Conservation (phyloP, 2,797 vertebrate genomes). For the Malurus splendens region DNA sequence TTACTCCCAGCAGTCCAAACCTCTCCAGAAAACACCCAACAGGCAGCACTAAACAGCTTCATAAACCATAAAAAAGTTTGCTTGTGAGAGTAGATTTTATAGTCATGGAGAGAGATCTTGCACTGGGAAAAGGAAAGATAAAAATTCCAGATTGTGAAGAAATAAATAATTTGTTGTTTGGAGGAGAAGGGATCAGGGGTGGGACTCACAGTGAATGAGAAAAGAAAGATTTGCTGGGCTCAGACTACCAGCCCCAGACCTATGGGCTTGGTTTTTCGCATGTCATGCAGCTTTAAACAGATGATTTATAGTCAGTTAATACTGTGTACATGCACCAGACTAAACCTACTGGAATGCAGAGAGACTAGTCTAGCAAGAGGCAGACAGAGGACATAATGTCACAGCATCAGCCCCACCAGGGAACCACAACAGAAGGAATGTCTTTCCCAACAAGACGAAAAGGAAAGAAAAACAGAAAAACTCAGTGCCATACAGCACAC, state of each 20-base stretch:
- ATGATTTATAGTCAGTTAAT: conserved; percentile 12
- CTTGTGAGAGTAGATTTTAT: neutral
- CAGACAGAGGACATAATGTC: conserved; percentile 29
- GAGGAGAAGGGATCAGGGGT: neutral
- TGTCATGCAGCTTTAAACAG: neutral
- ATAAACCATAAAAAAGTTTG: neutral
- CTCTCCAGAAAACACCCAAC: neutral
- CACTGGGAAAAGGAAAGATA: neutral
- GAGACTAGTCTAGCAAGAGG: conserved; percentile 26
- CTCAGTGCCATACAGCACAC: neutral
- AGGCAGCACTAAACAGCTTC: neutral
- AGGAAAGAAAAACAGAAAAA: conserved; percentile 29
- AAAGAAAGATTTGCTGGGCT: neutral
- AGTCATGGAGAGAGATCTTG: neutral
- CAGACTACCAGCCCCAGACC: neutral
- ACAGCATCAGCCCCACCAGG: neutral
- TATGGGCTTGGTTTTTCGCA: neutral
- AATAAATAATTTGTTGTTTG: neutral
- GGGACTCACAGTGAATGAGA: neutral
- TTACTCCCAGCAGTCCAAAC: neutral
- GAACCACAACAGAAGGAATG: conserved; percentile 41
- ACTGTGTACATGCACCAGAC: neutral
- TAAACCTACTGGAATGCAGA: conserved; percentile 45
- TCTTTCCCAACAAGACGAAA: conserved; percentile 2
- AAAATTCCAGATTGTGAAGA: neutral